A percentile compares a stretch with the other conserved stretches of the same genome.
These are phyloP conservation scores for Tinea semifulvella DNA, from an alignment of 2,888 invertebrate species.

Conservation along the genomic window DNA sequence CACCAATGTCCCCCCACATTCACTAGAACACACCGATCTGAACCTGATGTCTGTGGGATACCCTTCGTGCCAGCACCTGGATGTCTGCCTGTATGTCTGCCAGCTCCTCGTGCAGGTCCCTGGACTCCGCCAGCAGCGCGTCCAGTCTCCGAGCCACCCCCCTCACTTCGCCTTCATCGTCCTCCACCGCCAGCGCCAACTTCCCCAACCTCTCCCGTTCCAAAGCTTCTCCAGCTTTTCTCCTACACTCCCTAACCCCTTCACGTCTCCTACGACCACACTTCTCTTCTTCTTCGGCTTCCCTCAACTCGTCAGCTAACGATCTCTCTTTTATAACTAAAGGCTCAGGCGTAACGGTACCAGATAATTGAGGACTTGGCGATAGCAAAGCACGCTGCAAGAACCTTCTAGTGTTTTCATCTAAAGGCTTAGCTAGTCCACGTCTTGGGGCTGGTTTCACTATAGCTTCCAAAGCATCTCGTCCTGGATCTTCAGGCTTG, in stretches of 20 bases:
- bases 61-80: constrained; percentile 41
- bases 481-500: constrained; percentile 46
- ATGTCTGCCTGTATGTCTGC: constrained; percentile 58
- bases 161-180: constrained; percentile 34
- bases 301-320: constrained; percentile 49
- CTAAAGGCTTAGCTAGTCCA: constrained; percentile 42
- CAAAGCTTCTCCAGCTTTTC: constrained; percentile 30
- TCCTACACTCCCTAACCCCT: constrained; percentile 20
- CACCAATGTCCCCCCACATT: neutral
- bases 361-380: constrained; percentile 32
- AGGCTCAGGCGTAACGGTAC: neutral
- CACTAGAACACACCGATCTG: neutral
- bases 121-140: constrained; percentile 52
- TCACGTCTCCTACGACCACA: constrained; percentile 23
- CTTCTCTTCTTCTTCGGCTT: constrained; percentile 39
- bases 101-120: constrained; percentile 52
- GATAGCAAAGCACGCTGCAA: constrained; percentile 46
- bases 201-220: constrained; percentile 51
- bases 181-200: constrained; percentile 53
- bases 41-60: neutral
- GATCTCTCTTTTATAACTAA: constrained; percentile 27
- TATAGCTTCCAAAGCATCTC: constrained; percentile 50
- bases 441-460: constrained; percentile 48
- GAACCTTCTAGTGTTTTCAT: constrained; percentile 51
- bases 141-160: constrained; percentile 39